Evolutionary conservation across 2,888 invertebrate genomes (phyloP).

Genomic region (Apocheima hispidaria): DNA sequence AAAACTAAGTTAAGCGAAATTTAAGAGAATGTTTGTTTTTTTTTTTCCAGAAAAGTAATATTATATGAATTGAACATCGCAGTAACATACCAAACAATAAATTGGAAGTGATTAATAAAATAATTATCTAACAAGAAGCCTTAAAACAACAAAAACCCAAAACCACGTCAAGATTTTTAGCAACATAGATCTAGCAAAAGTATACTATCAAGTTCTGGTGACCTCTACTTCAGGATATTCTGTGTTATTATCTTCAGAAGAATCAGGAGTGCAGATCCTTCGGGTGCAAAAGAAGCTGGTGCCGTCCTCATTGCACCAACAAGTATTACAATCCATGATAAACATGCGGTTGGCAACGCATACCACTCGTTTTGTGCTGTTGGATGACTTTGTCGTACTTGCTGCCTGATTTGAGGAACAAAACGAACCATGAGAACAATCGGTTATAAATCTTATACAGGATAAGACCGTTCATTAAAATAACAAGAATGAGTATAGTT

Average conservation of each 20-base stretch:
- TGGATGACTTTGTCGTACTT: conserved; percentile 44
- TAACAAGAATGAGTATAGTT: not conserved
- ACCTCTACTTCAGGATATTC: conserved; percentile 63
- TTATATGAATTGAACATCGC: not conserved
- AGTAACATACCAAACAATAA: not conserved
- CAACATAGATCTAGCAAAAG: conserved; percentile 15
- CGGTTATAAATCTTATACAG: not conserved
- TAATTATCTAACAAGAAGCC: conserved; percentile 12
- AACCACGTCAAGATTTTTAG: conserved; percentile 6
- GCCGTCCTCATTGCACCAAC: conserved; percentile 82
- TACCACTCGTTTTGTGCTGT: conserved; percentile 58
- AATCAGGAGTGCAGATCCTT: conserved; percentile 67
- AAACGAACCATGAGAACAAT: not conserved
- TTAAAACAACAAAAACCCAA: not conserved
- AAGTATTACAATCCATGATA: conserved; percentile 80
- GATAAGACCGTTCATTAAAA: not conserved
- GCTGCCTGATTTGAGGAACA: not conserved
- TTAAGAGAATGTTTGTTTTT: too few relatives aligned
- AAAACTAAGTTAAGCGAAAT: too few relatives aligned
- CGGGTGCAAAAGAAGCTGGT: conserved; percentile 81
- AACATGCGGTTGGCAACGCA: conserved; percentile 79
- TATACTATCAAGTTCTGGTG: conserved; percentile 43
- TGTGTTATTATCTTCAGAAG: conserved; percentile 56
- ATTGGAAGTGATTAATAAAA: conserved; percentile 2
- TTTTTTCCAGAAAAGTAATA: too few relatives aligned